Evolutionary conservation across 2,888 invertebrate genomes (phyloP), one percentile per base, ranked within the genome.

Genomic region (Coelopa pilipes): DNA sequence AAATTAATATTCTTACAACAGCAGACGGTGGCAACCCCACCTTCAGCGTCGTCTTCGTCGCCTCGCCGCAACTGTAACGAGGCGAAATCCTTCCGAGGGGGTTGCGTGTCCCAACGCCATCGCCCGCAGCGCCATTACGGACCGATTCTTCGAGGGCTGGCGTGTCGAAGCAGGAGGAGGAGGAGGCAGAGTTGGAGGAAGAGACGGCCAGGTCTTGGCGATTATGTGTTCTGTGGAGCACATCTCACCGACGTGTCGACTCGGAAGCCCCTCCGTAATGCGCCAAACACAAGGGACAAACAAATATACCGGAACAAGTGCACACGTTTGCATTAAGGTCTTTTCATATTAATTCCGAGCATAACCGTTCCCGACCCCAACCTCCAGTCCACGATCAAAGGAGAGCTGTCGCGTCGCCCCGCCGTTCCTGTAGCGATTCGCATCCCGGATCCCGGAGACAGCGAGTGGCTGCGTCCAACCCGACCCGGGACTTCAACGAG

Each of bases 41-140:
- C 63, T 11, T 19, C n/a, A n/a, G n/a, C n/a, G n/a, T n/a, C 34
- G 4, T 34, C 34, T 7, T 34, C 34, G 34, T 7, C 34, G 34
- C 34, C n/a, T n/a, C 34, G 34, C 2, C 34, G 34, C 34, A 34
- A 34, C 34, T 34, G 34, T n/a, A 45, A 59, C 45, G 21, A 45
- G 19, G n/a, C 34, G 57, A 46, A 69, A 24, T 46, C 45, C 46
- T 19, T 17, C 49, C 53, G 60, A 62, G 49, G 47, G 34, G 70
- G 62, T 76, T 74, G 76, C 76, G 76, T 75, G 76, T 72, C 76
- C 74, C 73, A 76, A 74, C 76, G 70, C 72, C 74, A 75, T 76
- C 73, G 67, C 57, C 57, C n/a, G 60, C 50, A 46, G 70, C 59
- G 67, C 72, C 70, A 72, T 73, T 71, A 74, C 67, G 57, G 69